A percentile compares a stretch with the other conserved stretches of the same genome.
Conservation (phyloP, 2,888 invertebrate genomes). For the Dascillus cervinus region DNA sequence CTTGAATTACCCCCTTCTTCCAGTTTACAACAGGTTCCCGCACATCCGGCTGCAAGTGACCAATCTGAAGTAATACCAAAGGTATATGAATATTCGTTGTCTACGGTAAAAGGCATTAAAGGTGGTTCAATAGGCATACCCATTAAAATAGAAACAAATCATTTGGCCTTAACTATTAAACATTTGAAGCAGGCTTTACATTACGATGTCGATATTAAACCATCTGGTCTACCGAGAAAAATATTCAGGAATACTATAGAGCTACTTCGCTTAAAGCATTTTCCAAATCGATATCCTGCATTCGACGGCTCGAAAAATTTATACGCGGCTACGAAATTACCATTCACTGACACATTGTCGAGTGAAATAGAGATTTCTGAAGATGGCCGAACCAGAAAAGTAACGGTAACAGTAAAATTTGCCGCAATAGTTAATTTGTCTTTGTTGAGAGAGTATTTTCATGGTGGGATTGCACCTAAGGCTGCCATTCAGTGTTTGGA, state of each 20-base stretch:
- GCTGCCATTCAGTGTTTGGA: slow-evolving; percentile 76
- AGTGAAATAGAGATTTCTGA: slow-evolving; percentile 10
- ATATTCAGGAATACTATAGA: slow-evolving; percentile 44
- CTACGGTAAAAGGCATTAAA: no score
- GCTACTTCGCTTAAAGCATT: slow-evolving; percentile 26
- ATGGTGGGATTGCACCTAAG: slow-evolving; percentile 37
- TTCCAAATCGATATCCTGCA: slow-evolving; percentile 48
- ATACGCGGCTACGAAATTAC: slow-evolving; percentile 46
- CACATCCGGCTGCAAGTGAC: no score
- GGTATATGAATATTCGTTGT: no score
- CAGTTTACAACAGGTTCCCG: no score
- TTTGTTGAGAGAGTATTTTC: slow-evolving; percentile 23
- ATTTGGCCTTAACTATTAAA: slow-evolving; percentile 46
- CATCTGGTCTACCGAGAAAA: slow-evolving; percentile 56
- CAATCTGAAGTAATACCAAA: no score
- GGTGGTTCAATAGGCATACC: slow-evolving; percentile 30
- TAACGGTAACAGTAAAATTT: slow-evolving; percentile 47
- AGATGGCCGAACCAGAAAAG: slow-evolving; percentile 25
- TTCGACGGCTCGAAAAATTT: slow-evolving; percentile 68
- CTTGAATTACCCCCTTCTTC: no score
- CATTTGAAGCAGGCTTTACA: slow-evolving; percentile 49
- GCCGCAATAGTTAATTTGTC: slow-evolving; percentile 50
- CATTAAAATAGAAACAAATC: slow-evolving; percentile 49
- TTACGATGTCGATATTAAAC: slow-evolving; percentile 71
- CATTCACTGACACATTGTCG: slow-evolving; percentile 34